Evolutionary conservation across 2,113 vertebrate species (phyloP), one percentile per base, ranked within the genome.

Genomic region (Bothrops jararaca): DNA sequence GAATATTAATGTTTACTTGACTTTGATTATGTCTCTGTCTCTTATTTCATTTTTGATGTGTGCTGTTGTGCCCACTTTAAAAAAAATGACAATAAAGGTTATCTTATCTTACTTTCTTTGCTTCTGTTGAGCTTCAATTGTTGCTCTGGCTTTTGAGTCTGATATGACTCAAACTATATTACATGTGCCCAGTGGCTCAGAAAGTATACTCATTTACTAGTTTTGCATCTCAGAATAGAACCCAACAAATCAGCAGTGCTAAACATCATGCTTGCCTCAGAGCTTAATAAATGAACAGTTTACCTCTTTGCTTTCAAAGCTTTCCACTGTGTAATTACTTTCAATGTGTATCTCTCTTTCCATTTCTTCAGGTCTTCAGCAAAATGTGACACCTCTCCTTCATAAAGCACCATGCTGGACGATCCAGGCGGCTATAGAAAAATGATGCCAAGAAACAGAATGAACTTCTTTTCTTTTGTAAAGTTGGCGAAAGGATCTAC

Each of bases 281-380:
- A 39, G 91, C 0, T 0, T 34, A 10, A 48, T 7, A 1, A 4
- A 89, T 88, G 60, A 90, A 34, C 93, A 74, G 18, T 96, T 98
- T 95, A 99, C 99, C 98, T 99, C 98, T 95, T 98, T 97, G 94
- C 96, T 98, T 91, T 99, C 98, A 90, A 98, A 98, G 96, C 97
- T 98, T 96, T 99, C 98, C 97, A 99, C 96, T 48, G 97, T 96
- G 95, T 98, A 98, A 96, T 98, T 98, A 2, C 97, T 98, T 95
- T 98, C 98, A 92, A 99, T 95, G 99, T 10, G 0, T 98, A 99
- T 96, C 98, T 95, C 57, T 99, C 98, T 94, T 97, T 98, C 99
- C 98, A 99, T 95, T 99, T 99, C 97, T 97, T 98, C 96, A 97
- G 93, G 8, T 99, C 98, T 57, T 98, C 98, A 0, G 97, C 98